Evolutionary conservation across 2,797 vertebrate genomes (phyloP).

Genomic region (Oreochromis mossambicus): DNA sequence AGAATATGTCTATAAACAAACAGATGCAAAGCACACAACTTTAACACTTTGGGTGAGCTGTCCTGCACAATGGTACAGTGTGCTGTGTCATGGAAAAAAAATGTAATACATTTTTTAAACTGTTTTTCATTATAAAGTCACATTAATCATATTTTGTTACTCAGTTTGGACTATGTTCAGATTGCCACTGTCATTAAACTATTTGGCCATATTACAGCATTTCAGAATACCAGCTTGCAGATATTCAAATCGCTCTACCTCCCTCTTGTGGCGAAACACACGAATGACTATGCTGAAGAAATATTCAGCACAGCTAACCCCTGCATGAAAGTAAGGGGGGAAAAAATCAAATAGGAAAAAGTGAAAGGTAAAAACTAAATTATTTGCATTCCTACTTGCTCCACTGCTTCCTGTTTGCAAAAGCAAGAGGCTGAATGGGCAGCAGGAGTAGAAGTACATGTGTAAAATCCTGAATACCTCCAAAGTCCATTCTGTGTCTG

Average conservation of each 20-base stretch:
- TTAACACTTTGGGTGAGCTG: background rate
- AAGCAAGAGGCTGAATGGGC: background rate
- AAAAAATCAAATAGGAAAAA: background rate
- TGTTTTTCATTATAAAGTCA: background rate
- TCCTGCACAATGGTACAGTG: background rate
- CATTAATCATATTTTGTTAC: background rate
- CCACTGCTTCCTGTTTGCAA: background rate
- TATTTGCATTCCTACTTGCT: background rate
- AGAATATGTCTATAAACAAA: background rate
- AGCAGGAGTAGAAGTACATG: background rate
- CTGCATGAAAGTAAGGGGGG: accelerated
- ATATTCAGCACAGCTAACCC: background rate
- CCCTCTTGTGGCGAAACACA: constrained; percentile 48
- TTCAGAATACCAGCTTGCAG: background rate
- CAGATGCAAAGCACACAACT: background rate
- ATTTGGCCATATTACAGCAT: background rate
- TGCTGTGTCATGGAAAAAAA: background rate
- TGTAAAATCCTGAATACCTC: background rate
- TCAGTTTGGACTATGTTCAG: background rate
- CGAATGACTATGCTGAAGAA: background rate
- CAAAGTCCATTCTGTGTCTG: background rate
- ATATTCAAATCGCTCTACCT: constrained; percentile 8
- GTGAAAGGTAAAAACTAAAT: background rate
- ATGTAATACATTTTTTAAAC: background rate
- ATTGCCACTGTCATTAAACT: background rate